Evolutionary conservation across 2,113 vertebrate species (phyloP).

Genomic region (Gobiocypris rarus): DNA sequence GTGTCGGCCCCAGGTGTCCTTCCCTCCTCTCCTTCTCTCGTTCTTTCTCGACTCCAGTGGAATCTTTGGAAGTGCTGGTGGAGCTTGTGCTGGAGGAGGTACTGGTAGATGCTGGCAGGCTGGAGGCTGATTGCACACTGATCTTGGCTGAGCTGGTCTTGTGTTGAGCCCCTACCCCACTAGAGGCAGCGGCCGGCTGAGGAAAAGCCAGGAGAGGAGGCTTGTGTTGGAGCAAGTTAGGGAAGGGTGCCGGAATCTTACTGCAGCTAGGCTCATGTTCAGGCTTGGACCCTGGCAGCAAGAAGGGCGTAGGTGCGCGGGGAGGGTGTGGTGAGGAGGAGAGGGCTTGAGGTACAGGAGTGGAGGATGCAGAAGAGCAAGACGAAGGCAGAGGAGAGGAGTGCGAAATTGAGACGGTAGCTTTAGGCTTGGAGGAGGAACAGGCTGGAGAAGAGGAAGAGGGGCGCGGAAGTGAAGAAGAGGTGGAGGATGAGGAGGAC

Average conservation of each 20-base stretch:
- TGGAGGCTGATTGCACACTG: conserved; percentile 74
- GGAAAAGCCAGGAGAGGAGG: conserved; percentile 89
- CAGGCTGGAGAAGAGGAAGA: conserved; percentile 70
- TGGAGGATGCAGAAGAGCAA: conserved; percentile 70
- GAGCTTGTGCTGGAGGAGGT: conserved; percentile 72
- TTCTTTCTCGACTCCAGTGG: conserved; percentile 69
- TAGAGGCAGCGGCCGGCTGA: conserved; percentile 80
- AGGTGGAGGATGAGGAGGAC: conserved; percentile 65
- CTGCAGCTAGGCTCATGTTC: conserved; percentile 72
- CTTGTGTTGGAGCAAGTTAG: conserved; percentile 89
- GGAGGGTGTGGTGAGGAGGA: conserved; percentile 78
- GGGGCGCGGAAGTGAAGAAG: conserved; percentile 71
- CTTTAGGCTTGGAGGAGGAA: conserved; percentile 76
- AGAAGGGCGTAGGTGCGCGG: conserved; percentile 78
- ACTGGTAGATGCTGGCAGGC: conserved; percentile 75
- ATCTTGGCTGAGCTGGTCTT: conserved; percentile 69
- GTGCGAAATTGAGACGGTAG: conserved; percentile 75
- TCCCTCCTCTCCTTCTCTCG: conserved; percentile 75
- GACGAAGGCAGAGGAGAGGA: conserved; percentile 78
- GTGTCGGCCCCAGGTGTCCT: conserved; percentile 72
- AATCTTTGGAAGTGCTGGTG: conserved; percentile 70
- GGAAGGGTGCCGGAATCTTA: conserved; percentile 90
- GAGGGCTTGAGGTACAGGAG: conserved; percentile 72
- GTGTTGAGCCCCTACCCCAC: conserved; percentile 74
- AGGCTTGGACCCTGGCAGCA: conserved; percentile 73